These are phyloP conservation scores for Brachypteracias leptosomus DNA, from an alignment of 2,113 vertebrate species.

Conservation along the genomic window DNA sequence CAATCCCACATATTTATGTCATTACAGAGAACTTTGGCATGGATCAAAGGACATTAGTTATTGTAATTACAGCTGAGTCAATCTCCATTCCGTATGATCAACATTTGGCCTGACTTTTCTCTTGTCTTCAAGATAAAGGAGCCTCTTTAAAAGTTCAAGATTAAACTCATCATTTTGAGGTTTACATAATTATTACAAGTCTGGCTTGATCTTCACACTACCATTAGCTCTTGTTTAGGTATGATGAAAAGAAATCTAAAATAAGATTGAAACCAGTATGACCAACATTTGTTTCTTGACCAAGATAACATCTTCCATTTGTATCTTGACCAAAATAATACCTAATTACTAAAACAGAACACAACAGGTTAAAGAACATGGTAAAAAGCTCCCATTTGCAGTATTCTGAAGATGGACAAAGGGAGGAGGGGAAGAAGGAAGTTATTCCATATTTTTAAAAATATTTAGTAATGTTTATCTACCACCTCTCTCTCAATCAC, in stretches of 20 bases:
- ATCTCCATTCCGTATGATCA: constrained; percentile 26
- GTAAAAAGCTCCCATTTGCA: background rate
- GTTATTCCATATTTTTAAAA: background rate
- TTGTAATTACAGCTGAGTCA: constrained; percentile 55
- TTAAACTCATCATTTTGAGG: background rate
- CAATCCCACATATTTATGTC: constrained; percentile 44
- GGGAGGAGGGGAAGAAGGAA: background rate
- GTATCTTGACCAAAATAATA: background rate
- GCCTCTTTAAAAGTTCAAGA: background rate
- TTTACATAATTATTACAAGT: background rate
- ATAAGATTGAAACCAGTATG: background rate
- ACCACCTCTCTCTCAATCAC: background rate
- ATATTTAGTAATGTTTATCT: background rate
- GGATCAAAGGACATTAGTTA: constrained; percentile 36
- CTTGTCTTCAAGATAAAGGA: background rate
- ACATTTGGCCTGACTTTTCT: constrained; percentile 12
- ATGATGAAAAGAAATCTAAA: background rate
- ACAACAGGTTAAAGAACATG: background rate
- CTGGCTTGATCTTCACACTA: background rate
- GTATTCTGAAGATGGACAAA: background rate
- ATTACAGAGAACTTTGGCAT: constrained; percentile 7
- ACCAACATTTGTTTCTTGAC: background rate
- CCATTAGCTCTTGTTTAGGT: background rate
- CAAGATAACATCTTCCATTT: too few species aligned
- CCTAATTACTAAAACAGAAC: background rate